Evolutionary conservation across 2,888 invertebrate genomes (phyloP).

Genomic region (Acronicta aceris): DNA sequence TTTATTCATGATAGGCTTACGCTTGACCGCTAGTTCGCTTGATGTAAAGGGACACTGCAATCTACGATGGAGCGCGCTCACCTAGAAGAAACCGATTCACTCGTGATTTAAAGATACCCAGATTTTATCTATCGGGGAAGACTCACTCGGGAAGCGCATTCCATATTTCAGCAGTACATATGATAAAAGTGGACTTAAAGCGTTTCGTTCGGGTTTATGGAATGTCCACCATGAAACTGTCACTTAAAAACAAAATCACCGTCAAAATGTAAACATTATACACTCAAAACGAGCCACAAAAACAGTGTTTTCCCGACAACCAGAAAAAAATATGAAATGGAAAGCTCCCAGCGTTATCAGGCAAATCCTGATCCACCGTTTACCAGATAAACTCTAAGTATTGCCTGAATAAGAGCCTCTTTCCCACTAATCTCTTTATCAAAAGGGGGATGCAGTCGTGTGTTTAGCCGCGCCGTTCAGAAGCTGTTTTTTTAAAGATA

Average conservation of each 20-base stretch:
- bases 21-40: too few species aligned
- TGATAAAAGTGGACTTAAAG: too few species aligned
- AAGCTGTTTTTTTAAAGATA: slow-evolving; percentile 46
- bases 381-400: slow-evolving; percentile 56
- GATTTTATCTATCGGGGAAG: too few species aligned
- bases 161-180: too few species aligned
- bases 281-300: not conserved
- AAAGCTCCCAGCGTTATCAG: slow-evolving; percentile 38
- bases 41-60: too few species aligned
- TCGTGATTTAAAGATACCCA: too few species aligned
- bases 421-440: slow-evolving; percentile 55
- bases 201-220: too few species aligned
- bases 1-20: too few species aligned
- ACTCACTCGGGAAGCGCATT: too few species aligned
- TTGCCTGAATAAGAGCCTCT: slow-evolving; percentile 54
- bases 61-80: too few species aligned
- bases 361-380: slow-evolving; percentile 50
- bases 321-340: slow-evolving; percentile 22
- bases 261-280: not conserved
- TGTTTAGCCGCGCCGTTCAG: slow-evolving; percentile 47
- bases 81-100: too few species aligned
- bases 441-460: slow-evolving; percentile 35
- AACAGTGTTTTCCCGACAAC: slow-evolving; percentile 14
- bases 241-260: not conserved
- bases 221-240: too few species aligned